These are phyloP conservation scores for Entosphenus tridentatus DNA, from an alignment of 2,113 vertebrate species.

Conservation along the genomic window DNA sequence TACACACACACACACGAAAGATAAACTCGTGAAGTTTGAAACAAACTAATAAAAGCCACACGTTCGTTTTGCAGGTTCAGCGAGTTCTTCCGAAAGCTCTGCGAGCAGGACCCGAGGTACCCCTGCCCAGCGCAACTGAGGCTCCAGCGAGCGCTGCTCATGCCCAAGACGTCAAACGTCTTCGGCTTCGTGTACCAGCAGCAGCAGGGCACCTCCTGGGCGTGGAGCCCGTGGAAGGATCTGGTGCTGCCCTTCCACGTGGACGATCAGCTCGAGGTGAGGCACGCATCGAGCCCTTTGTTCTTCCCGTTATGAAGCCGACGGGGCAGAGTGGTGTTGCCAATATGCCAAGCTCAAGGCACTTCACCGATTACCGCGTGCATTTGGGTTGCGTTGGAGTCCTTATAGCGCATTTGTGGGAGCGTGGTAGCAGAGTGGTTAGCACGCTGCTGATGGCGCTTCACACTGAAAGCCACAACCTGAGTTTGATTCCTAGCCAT, in stretches of 20 bases:
- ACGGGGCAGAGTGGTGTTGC: not conserved
- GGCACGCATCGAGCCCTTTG: not conserved
- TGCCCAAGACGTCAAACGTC: constrained; percentile 4
- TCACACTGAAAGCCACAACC: no score
- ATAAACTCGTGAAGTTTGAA: no score
- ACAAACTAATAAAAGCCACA: not conserved
- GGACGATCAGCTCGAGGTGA: not conserved
- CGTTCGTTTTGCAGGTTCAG: constrained; percentile 7
- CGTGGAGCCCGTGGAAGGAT: constrained; percentile 9
- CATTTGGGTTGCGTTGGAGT: no score
- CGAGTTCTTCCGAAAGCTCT: constrained; percentile 11
- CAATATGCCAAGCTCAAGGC: no score
- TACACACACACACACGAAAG: no score
- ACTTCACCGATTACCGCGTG: no score
- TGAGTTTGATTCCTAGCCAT: no score
- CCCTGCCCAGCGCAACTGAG: constrained; percentile 3
- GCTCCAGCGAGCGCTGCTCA: constrained; percentile 9
- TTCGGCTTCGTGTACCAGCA: constrained; percentile 10
- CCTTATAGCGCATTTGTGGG: no score
- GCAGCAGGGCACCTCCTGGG: constrained; percentile 7
- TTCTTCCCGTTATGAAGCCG: not conserved
- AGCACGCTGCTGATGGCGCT: no score
- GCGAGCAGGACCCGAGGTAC: constrained; percentile 9
- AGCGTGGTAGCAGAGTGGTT: no score
- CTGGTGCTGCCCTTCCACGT: constrained; percentile 8